Conservation (phyloP, 2,797 vertebrate genomes). For the Australoheros facetus region DNA sequence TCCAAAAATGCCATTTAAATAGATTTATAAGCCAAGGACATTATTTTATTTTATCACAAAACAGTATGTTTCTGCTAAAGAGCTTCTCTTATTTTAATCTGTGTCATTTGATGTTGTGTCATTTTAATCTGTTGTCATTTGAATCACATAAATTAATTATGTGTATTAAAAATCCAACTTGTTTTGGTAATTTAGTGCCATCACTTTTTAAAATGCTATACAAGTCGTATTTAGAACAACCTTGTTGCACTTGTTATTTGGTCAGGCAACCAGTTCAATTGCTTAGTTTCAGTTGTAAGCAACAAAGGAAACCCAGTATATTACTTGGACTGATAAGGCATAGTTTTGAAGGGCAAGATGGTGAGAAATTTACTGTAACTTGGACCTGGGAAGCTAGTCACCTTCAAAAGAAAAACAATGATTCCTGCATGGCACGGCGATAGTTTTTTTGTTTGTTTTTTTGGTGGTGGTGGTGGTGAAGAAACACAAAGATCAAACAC, state of each 20-base stretch:
- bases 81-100: not conserved
- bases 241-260: conserved; percentile 31
- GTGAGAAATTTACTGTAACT: conserved; percentile 77
- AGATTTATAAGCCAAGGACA: not conserved
- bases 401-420: conserved; percentile 66
- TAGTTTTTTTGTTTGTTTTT: conserved; percentile 59
- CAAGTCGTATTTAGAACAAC: not conserved
- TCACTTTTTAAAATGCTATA: not conserved
- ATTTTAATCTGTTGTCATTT: conserved; percentile 3
- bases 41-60: conserved; percentile 17
- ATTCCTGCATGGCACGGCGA: conserved; percentile 56
- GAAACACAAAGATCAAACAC: conserved; percentile 78
- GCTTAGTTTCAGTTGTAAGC: conserved; percentile 56
- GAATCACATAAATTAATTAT: not conserved
- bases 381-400: conserved; percentile 48
- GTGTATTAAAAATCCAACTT: not conserved
- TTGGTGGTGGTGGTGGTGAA: conserved; percentile 21
- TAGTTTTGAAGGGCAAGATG: conserved; percentile 56
- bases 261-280: conserved; percentile 47
- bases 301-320: conserved; percentile 65
- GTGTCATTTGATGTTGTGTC: conserved; percentile 2
- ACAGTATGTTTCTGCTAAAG: not conserved
- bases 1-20: not conserved
- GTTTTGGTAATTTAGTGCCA: not conserved
- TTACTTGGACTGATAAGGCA: conserved; percentile 71